These are phyloP conservation scores for Jaculus jaculus DNA, from an alignment of 2,113 vertebrate species.

Conservation along the genomic window DNA sequence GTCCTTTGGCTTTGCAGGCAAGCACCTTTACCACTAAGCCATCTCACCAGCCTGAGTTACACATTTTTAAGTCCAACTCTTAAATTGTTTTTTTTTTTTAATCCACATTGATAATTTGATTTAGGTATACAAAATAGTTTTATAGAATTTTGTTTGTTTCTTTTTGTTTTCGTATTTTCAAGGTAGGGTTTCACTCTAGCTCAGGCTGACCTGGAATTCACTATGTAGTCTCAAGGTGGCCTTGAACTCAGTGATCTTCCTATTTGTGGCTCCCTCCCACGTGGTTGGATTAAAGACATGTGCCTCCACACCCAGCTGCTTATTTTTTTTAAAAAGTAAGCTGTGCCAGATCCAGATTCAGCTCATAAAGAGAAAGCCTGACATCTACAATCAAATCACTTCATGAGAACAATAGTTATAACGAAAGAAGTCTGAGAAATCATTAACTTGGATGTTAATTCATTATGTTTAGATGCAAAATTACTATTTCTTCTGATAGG, in stretches of 20 bases:
- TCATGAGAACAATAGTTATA: neutral
- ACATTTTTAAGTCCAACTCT: neutral
- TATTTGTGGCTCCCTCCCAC: too few relatives aligned
- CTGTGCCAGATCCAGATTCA: conserved; percentile 41
- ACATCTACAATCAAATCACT: conserved; percentile 43
- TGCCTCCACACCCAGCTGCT: too few relatives aligned
- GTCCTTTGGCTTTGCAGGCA: too few relatives aligned
- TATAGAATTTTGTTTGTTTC: neutral
- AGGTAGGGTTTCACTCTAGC: too few relatives aligned
- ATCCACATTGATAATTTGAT: neutral
- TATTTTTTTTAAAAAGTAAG: neutral
- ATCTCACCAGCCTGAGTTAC: too few relatives aligned
- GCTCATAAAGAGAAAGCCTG: conserved; percentile 31
- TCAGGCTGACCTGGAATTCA: too few relatives aligned
- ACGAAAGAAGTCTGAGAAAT: conserved; percentile 3
- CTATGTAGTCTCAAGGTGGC: too few relatives aligned
- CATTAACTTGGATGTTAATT: conserved; percentile 5
- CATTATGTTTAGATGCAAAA: conserved; percentile 26
- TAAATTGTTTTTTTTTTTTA: neutral
- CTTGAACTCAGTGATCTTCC: too few relatives aligned
- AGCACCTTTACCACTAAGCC: too few relatives aligned
- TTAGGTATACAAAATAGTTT: conserved; percentile 23
- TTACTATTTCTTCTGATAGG: neutral
- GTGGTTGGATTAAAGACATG: too few relatives aligned
- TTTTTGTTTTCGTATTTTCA: too few relatives aligned